Base-by-base conservation (phyloP, 2,113 vertebrate genomes). In the Pao palembangensis region DNA sequence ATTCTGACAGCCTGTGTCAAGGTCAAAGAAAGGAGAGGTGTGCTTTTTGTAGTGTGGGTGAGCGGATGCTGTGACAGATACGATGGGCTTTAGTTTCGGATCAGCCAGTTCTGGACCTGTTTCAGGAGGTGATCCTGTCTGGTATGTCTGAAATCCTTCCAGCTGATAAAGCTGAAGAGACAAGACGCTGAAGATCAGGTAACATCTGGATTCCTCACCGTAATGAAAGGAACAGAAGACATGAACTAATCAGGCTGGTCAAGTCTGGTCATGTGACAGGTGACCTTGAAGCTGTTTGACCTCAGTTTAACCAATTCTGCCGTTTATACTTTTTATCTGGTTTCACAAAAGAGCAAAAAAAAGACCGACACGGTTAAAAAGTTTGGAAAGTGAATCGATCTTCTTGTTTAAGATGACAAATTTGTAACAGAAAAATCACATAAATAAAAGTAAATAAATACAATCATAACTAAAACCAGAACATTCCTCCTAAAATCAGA, bases 111-210 rank as follows among this genome's bases (percentile, higher is more conserved):
- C 62, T 34, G 65, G 71, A 69, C 75, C 68, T 14, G 25, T 62
- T 75, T 68, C 66, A 59, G 55, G 31, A 25, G 12, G 10, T 72
- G 67, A 83, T 81, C 79, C 82, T 54, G 67, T 79, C 76, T 81
- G 82, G 82, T 84, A 84, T 84, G 70, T 71, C 64, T 75, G 78
- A 67, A 79, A 76, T 77, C 74, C 25, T 21, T 55, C 23, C 67
- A 48, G 67, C 47, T 76, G 70, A 84, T 76, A 66, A 69, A 52
- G 41, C 70, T 56, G 50, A 69, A 80, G 46, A 47, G 72, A 59
- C 51, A 38, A 76, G 51, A 73, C 49, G 53, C 42, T 51, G 55
- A 53, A 68, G 67, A 75, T 75, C 74, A 58, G 51, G 55, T 80
- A 23, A 38, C 18, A 46, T 75, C 68, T 15, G 46, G 60, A 64